phyloP scores from a whole-genome alignment of 2,113 vertebrate species.

The Agelaius phoeniceus region DNA sequence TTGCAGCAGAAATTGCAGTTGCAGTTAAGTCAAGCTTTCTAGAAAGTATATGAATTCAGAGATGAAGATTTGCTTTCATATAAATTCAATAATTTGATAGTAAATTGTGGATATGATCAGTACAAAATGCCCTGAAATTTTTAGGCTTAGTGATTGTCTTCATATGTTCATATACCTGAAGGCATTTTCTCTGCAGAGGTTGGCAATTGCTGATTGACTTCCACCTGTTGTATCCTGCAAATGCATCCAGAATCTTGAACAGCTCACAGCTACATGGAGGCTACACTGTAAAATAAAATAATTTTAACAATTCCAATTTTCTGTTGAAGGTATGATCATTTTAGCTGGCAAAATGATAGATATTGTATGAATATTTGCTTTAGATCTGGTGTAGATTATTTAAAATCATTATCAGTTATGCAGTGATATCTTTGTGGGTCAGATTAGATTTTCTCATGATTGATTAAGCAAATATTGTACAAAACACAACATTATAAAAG shows the following conservation, averaged over 20 bases:
- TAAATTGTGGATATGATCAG: too few species aligned
- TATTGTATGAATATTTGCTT: neutral
- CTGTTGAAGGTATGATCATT: neutral
- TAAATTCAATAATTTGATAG: too few species aligned
- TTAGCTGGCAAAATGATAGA: neutral
- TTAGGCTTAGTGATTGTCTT: neutral
- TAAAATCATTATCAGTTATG: neutral
- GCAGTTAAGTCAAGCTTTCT: too few species aligned
- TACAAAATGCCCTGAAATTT: too few species aligned
- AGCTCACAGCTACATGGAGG: neutral
- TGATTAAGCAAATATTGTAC: neutral
- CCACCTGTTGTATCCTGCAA: neutral
- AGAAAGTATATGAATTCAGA: too few species aligned
- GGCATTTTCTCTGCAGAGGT: neutral
- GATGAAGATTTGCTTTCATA: too few species aligned
- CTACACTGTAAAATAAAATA: neutral
- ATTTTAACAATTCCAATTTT: fast-evolving
- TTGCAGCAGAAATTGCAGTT: too few species aligned
- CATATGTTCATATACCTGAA: neutral
- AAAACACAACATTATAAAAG: neutral
- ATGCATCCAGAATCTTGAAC: neutral
- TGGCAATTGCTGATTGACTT: neutral
- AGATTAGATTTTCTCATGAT: neutral
- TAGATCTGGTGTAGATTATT: neutral
- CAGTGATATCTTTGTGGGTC: neutral